Evolutionary conservation across 2,113 vertebrate genomes (phyloP).

Genomic region (Hydrolagus affinis): DNA sequence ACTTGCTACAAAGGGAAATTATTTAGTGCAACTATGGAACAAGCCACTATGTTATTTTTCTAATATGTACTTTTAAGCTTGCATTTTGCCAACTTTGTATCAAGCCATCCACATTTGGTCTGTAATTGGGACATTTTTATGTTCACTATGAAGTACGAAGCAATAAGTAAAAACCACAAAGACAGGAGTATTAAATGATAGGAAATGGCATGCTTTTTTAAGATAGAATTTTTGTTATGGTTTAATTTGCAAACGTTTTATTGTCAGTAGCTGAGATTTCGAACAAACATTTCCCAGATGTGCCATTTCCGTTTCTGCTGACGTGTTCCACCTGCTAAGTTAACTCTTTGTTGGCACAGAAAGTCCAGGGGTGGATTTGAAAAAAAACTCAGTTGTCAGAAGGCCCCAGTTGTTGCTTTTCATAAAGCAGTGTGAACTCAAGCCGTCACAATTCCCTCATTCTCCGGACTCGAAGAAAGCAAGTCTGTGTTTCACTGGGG

Average conservation of each 20-base stretch:
- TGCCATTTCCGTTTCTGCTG: conserved; percentile 9
- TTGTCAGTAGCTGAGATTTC: not conserved
- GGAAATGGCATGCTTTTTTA: not conserved
- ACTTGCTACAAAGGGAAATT: not conserved
- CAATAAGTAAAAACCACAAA: not conserved
- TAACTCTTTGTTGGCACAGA: not conserved
- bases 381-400: not conserved
- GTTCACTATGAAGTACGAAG: not conserved
- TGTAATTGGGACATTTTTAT: not conserved
- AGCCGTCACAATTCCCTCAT: conserved; percentile 12
- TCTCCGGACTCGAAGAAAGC: not conserved
- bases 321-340: not conserved
- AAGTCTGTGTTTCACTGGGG: not conserved
- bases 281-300: conserved; percentile 11
- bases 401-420: conserved; percentile 4
- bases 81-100: not conserved
- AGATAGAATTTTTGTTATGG: not conserved
- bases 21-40: too few species aligned
- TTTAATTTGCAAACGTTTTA: not conserved
- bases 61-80: not conserved
- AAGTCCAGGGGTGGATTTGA: not conserved
- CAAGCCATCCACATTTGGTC: not conserved
- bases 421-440: not conserved
- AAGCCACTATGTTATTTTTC: not conserved
- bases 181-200: not conserved